Base-by-base conservation (phyloP, 2,113 vertebrate genomes). In the Camelus bactrianus region DNA sequence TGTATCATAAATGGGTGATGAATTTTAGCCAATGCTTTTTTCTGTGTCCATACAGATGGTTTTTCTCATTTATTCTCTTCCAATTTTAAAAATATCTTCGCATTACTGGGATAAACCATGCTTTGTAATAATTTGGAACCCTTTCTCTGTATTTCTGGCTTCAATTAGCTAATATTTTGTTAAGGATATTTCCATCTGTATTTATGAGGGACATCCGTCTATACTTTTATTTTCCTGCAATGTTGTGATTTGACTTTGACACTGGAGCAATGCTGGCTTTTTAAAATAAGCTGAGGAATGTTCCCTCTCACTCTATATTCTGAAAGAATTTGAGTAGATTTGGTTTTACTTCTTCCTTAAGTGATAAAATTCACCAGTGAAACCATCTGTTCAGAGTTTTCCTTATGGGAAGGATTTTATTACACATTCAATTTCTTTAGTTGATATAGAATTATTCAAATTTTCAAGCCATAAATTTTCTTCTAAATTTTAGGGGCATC, bases 151-250 rank as follows among this genome's bases (percentile, higher is more conserved):
- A 58, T 73, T 75, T 65, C 38, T 93, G 32, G 5, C 9, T 93
- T 89, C 8, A 81, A n/a, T 67, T 56, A 58, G 65, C 2, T 58
- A 58, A 75, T 60, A 42, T 17, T 81, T 84, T 87, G 12, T 52
- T 85, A 73, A 85, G 19, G 30, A 19, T 58, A 91, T 76, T 77
- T 60, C 20, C n/a, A 69, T 62, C 28, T 89, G 12, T 62, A 24
- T 77, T 67, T 52, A 38, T 38, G 42, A 89, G 14, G 11, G 24
- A 15, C 26, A 72, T 70, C 13, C 26, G 13, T 69, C 8, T 62
- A 9, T 80, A 65, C 50, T 83, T 96, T 93, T 62, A 84, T 52
- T 89, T 84, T 42, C 30, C 32, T 79, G 7, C 79, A 72, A 88
- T 89, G n/a, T 38, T 81, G 16, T 76, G 14, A 20, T 35, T 60